These are phyloP conservation scores for Panurus biarmicus DNA, from an alignment of 2,113 vertebrate genomes.

Conservation along the genomic window DNA sequence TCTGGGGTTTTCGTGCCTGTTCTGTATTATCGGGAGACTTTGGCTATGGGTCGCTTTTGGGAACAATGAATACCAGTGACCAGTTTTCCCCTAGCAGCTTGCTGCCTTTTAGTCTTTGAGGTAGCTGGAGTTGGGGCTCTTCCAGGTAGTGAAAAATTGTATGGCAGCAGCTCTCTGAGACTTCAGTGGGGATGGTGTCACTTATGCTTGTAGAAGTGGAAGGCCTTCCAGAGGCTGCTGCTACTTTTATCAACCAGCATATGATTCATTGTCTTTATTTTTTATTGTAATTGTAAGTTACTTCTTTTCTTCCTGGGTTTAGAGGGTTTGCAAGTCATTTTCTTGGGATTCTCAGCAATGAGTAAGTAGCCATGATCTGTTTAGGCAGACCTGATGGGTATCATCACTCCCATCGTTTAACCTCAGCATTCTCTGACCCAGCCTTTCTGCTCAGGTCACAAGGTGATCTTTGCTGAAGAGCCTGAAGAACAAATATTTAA, in stretches of 20 bases:
- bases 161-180: neutral
- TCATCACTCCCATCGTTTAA: neutral
- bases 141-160: neutral
- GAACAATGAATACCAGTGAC: neutral
- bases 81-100: neutral
- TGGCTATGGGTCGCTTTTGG: neutral
- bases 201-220: neutral
- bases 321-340: neutral
- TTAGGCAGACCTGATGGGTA: neutral
- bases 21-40: neutral
- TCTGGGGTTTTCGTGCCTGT: neutral
- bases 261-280: neutral
- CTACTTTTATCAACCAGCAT: neutral
- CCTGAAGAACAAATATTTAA: neutral
- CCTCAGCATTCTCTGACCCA: neutral
- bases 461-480: neutral
- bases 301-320: neutral
- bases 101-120: neutral
- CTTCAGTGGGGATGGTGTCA: neutral
- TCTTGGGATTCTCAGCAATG: neutral
- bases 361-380: neutral
- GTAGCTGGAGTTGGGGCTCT: neutral
- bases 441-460: neutral
- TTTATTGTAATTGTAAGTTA: neutral
- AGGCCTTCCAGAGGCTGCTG: neutral